Base-by-base conservation (phyloP, 1,140 invertebrate species). In the Brachionus plicatilis region DNA sequence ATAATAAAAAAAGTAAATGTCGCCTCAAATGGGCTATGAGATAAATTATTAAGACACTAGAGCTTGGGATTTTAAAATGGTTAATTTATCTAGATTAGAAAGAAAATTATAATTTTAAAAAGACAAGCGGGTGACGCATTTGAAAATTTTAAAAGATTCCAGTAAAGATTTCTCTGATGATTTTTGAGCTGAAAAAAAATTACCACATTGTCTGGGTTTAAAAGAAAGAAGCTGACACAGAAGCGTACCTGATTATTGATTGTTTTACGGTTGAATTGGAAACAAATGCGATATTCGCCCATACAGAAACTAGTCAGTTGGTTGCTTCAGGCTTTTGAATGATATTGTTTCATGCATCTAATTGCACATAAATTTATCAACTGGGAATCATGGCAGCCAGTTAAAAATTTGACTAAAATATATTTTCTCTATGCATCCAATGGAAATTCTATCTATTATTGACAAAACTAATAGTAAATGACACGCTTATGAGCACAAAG, bases 261-360 rank as follows among this genome's bases (percentile, higher is more conserved):
- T 60, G 53, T 27, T 60, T 24, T 60, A 60, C 53, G 53, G 53
- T 60, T 60, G 53, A 60, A 24, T 60, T 20, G 53, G n/a, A 60
- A 37, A 68, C 33, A 12, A 68, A 41, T 68, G 27, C 29, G 11
- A 68, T 41, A 43, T 20, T 43, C 68, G 37, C 33, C 33, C 37
- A 41, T 43, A 72, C 33, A 72, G 37, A 72, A 20, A 72, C 9
- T 37, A 72, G 41, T 72, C 41, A 72, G 33, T 72, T 72, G 33
- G 27, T 72, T 72, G 33, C 41, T 72, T 37, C 37, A 43, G 68
- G 17, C 41, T 37, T 20, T 41, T n/a, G 33, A 68, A 75, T 47
- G 45, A 76, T 47, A 47, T 76, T 24, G 24, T 76, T 76, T 76
- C 72, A 76, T 76, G 72, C 72, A 76, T 76, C 47, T 76, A 76